Conservation (phyloP, 92 coral and sea anemone genomes). For the Palythoa grandiflora region DNA sequence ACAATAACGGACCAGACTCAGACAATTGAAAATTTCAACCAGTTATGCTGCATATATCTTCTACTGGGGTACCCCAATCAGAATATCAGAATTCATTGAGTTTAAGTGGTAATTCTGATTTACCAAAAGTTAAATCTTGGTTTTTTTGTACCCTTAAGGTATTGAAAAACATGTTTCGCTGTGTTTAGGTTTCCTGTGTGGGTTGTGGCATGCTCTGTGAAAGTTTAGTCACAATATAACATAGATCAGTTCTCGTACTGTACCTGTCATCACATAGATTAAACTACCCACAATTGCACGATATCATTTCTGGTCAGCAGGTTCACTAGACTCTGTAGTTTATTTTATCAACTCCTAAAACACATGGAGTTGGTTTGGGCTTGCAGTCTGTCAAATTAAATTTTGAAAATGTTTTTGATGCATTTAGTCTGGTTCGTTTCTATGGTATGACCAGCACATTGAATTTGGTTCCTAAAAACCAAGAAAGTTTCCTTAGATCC, state of each 20-base stretch:
- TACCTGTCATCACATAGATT: conserved; percentile 54
- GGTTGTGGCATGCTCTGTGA: conserved; percentile 58
- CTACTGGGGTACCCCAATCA: conserved; percentile 55
- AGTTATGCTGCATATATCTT: conserved; percentile 61
- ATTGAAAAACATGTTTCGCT: conserved; percentile 50
- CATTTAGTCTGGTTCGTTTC: conserved; percentile 59
- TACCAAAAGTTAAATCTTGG: conserved; percentile 34
- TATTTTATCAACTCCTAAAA: conserved; percentile 34
- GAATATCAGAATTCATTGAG: conserved; percentile 43
- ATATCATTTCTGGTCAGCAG: conserved; percentile 32
- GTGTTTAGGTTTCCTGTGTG: conserved; percentile 25
- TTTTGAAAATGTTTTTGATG: conserved; percentile 18
- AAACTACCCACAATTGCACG: conserved; percentile 47
- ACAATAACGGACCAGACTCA: conserved; percentile 40
- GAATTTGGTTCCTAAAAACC: conserved; percentile 63
- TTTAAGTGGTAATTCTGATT: conserved; percentile 29
- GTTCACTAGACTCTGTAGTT: conserved; percentile 23
- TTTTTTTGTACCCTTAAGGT: conserved; percentile 43
- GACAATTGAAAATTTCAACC: conserved; percentile 54
- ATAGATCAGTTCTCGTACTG: conserved; percentile 55
- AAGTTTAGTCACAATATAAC: conserved; percentile 49
- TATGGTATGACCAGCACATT: conserved; percentile 41
- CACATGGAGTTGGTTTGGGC: conserved; percentile 58
- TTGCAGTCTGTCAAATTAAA: conserved; percentile 52
- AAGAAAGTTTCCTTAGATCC: conserved; percentile 40